A percentile compares a stretch with the other conserved stretches of the same genome.
These are phyloP conservation scores for Hypotaenidia philippensis DNA, from an alignment of 2,797 vertebrate species.

Conservation along the genomic window DNA sequence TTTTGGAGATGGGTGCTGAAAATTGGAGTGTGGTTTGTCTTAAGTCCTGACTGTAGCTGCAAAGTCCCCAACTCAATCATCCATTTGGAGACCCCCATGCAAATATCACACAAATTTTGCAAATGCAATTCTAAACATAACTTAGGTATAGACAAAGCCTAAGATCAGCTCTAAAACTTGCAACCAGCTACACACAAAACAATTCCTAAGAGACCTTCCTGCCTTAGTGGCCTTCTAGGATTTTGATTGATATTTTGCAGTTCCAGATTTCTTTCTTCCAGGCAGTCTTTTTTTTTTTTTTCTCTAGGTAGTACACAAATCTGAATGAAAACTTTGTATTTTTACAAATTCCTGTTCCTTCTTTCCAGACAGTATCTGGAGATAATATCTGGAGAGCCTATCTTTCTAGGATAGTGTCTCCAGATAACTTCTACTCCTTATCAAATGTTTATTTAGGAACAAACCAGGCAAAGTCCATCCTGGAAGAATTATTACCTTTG, in stretches of 20 bases:
- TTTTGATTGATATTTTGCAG: not conserved
- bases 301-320: not conserved
- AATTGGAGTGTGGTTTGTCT: not conserved
- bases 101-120: not conserved
- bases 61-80: not conserved
- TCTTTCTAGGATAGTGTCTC: not conserved
- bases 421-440: not conserved
- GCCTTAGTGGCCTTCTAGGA: not conserved
- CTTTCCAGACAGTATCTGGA: not conserved
- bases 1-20: not conserved
- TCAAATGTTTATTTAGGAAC: not conserved
- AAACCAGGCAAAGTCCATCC: not conserved
- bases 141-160: not conserved
- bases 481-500: not conserved
- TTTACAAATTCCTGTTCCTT: not conserved
- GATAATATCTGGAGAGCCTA: not conserved
- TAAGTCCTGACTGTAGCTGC: not conserved
- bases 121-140: not conserved
- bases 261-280: not conserved
- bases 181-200: not conserved
- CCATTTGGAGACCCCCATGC: not conserved
- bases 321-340: not conserved
- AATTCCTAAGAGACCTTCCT: not conserved
- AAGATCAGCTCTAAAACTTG: not conserved
- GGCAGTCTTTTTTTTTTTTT: not conserved